Evolutionary conservation across 2,797 vertebrate genomes (phyloP).

Genomic region (Lagorchestes hirsutus): DNA sequence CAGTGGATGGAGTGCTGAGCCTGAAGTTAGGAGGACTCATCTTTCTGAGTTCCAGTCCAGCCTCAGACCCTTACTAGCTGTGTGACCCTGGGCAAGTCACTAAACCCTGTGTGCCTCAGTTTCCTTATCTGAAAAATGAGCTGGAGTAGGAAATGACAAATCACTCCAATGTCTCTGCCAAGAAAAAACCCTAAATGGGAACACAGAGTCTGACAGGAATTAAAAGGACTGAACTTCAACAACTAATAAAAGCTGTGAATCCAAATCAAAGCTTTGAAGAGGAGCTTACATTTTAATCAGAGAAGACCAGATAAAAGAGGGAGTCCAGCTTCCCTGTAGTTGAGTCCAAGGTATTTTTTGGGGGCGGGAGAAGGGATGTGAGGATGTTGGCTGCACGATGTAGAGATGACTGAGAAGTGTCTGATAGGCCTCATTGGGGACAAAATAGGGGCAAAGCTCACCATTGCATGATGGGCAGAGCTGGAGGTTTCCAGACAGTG

Average conservation of each 20-base stretch:
- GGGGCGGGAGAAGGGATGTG: neutral
- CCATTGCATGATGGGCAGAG: no score
- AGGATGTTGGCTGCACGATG: neutral
- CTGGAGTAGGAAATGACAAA: neutral
- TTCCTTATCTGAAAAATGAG: neutral
- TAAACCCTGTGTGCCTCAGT: neutral
- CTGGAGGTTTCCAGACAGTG: no score
- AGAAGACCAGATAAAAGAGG: no score
- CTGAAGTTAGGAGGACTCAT: neutral
- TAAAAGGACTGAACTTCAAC: neutral
- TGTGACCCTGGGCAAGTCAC: neutral
- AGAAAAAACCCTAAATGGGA: neutral
- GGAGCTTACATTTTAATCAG: neutral
- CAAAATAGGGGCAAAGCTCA: no score
- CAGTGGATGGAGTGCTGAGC: no score
- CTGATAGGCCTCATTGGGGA: neutral
- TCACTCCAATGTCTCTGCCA: neutral
- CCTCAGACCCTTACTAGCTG: neutral
- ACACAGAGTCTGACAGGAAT: no score
- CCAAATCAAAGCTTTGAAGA: neutral
- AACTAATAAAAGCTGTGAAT: neutral
- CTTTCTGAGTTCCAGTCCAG: neutral
- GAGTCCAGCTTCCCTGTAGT: neutral
- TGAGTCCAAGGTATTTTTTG: neutral
- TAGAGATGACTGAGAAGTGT: neutral